Percentiles rank a stretch among this genome's conserved stretches.
phyloP scores from a whole-genome alignment of 2,113 vertebrate species.

The Neomonachus schauinslandi region DNA sequence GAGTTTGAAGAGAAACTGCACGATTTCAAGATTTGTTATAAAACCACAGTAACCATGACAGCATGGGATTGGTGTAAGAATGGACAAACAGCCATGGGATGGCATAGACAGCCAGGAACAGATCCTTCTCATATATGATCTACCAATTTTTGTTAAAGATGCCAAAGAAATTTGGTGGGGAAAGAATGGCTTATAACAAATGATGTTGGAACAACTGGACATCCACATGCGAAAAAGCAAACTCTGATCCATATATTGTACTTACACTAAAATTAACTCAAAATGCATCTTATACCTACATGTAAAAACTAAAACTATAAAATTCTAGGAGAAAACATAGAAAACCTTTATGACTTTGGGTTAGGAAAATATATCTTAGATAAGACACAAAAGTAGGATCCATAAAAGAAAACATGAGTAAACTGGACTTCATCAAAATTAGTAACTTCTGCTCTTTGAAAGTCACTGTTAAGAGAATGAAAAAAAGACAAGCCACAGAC shows the following conservation, averaged over 20 bases:
- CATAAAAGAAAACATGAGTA: background rate
- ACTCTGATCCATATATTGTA: background rate
- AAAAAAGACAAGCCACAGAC: background rate
- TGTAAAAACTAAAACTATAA: background rate
- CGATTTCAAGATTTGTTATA: background rate
- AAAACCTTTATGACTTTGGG: background rate
- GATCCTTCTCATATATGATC: rapidly evolving
- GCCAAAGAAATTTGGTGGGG: background rate
- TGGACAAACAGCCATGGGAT: background rate
- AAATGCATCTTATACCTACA: background rate
- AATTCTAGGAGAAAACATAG: background rate
- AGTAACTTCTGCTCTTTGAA: background rate
- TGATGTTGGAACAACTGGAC: background rate
- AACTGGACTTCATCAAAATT: background rate
- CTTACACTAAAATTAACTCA: background rate
- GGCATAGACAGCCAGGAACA: background rate
- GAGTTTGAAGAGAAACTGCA: background rate
- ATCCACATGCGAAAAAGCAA: background rate
- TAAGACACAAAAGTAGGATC: background rate
- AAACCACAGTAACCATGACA: background rate
- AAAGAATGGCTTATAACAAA: background rate
- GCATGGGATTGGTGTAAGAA: background rate
- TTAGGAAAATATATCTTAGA: background rate
- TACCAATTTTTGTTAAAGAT: background rate
- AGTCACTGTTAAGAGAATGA: background rate